Base-by-base conservation (phyloP, 2,113 vertebrate genomes). In the Mustelus asterias region DNA sequence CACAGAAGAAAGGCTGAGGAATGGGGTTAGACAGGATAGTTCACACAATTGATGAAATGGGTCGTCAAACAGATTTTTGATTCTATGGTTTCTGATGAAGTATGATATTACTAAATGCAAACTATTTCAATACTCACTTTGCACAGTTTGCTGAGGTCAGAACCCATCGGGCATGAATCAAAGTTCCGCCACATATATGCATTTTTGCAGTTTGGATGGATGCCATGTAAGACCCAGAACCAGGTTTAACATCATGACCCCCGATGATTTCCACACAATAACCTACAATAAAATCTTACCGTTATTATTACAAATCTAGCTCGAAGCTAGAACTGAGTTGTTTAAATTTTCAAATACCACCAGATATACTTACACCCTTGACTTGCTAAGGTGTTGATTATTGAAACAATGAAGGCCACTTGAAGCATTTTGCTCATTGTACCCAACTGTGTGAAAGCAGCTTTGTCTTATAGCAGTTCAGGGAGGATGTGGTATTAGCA, bases 401-500 rank as follows among this genome's bases (percentile, higher is more conserved):
- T 33, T 95, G 93, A 72, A 48, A 41, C 22, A 48, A 95, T 44
- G 20, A 72, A 72, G 24, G 3, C 41, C 2, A 26, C 22, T 95
- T 48, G 93, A 70, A 44, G 22, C 93, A 72, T 72, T 14, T 48
- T 95, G 37, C 14, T 26, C 93, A 70, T 70, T 48, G 16, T 95
- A 72, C 0, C 10, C 9, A 69, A 95, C 93, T 95, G 41, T 95
- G 24, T 16, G 24, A 48, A 48, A 95, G 1, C 93, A 72, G 93
- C 37, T 69, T 26, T 94, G 29, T 11, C 67, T 69, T 94, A 72
- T 95, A 63, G 18, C 11, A 67, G 33, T 72, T 95, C 26, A 41
- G 33, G 67, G 93, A 72, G 65, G 93, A 95, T 72, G 67, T 95
- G 93, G 67, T 26, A 94, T 94, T 94, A 67, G 44, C 65, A 94